A percentile compares a stretch with the other conserved stretches of the same genome.
Evolutionary conservation across 2,888 invertebrate species (phyloP).

Genomic region (Dryobotodes eremita): DNA sequence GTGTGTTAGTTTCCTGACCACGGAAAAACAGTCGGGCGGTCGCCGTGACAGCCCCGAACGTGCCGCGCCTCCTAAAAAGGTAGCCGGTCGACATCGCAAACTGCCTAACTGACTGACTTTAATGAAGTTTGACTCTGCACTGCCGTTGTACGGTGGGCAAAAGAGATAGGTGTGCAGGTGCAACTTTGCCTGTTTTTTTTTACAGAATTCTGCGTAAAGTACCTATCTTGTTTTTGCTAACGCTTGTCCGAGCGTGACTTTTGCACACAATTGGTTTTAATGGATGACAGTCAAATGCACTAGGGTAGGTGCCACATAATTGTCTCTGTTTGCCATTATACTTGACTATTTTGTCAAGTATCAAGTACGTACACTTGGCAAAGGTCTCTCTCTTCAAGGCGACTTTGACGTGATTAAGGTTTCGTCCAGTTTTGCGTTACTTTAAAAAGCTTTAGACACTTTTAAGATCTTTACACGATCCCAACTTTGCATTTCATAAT

Average conservation of each 20-base stretch:
- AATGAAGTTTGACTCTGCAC: slow-evolving; percentile 79
- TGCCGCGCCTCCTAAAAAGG: slow-evolving; percentile 78
- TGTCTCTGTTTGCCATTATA: background rate
- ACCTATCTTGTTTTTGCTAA: background rate
- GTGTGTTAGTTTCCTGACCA: slow-evolving; percentile 81
- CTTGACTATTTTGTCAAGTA: slow-evolving; percentile 4
- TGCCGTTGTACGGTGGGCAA: slow-evolving; percentile 53
- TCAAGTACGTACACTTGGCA: background rate
- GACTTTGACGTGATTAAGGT: slow-evolving; percentile 55
- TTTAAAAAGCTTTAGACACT: slow-evolving; percentile 36
- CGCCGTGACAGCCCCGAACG: slow-evolving; percentile 80
- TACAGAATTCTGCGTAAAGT: background rate
- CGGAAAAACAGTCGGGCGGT: slow-evolving; percentile 78
- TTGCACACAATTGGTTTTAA: slow-evolving; percentile 1
- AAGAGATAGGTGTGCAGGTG: slow-evolving; percentile 27
- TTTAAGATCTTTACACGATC: slow-evolving; percentile 43
- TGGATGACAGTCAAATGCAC: background rate
- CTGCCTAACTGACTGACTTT: slow-evolving; percentile 80
- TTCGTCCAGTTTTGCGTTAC: slow-evolving; percentile 13
- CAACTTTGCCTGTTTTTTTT: slow-evolving; percentile 8
- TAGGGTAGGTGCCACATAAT: background rate
- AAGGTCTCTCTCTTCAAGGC: slow-evolving; percentile 35
- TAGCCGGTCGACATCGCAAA: slow-evolving; percentile 74
- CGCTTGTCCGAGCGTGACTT: background rate
- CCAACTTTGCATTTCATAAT: slow-evolving; percentile 30